Conservation (phyloP, 1,140 invertebrate genomes). For the Pemphigus obesinymphae region DNA sequence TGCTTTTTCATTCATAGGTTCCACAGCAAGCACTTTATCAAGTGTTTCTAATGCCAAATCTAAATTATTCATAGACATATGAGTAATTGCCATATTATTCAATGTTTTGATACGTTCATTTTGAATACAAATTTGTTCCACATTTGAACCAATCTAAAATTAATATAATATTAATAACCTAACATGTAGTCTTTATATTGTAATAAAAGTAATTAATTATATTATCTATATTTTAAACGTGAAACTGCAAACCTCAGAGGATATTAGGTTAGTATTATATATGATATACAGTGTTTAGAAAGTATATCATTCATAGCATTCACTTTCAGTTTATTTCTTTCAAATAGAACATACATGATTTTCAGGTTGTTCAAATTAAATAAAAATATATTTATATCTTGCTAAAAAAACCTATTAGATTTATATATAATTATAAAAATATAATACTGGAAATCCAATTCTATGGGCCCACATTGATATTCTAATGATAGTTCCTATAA, state of each 20-base stretch:
- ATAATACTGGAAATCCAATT: too few relatives aligned
- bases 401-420: too few relatives aligned
- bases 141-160: constrained; percentile 5
- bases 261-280: too few relatives aligned
- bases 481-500: too few relatives aligned
- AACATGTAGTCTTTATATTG: neutral
- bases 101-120: constrained; percentile 76
- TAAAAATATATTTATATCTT: too few relatives aligned
- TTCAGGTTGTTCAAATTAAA: too few relatives aligned
- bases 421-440: too few relatives aligned
- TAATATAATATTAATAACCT: neutral
- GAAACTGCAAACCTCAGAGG: neutral
- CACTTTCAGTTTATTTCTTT: too few relatives aligned
- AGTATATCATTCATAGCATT: too few relatives aligned
- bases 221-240: neutral
- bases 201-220: neutral
- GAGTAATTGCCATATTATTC: constrained; percentile 85
- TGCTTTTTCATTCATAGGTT: constrained; percentile 84
- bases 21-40: constrained; percentile 70
- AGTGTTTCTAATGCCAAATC: constrained; percentile 76
- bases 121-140: constrained; percentile 53
- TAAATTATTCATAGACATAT: constrained; percentile 77
- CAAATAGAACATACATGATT: too few relatives aligned
- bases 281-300: too few relatives aligned
- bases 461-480: too few relatives aligned